These are phyloP conservation scores for Lophura nycthemera DNA, from an alignment of 2,113 vertebrate species.

Conservation along the genomic window DNA sequence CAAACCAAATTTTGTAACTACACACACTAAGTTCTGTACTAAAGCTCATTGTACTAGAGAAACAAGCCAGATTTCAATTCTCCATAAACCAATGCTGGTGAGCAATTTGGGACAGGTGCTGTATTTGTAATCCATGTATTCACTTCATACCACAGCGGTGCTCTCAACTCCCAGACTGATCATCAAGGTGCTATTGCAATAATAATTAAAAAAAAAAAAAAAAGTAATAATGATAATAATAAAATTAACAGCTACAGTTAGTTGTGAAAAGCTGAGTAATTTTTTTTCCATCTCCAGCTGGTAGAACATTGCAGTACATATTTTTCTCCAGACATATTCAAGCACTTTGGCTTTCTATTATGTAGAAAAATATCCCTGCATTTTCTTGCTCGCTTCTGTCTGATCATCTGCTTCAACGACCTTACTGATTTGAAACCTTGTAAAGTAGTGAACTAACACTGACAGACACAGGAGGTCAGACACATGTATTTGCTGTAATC, in stretches of 20 bases:
- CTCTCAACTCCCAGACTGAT: background rate
- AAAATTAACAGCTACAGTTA: constrained; percentile 76
- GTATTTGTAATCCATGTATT: background rate
- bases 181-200: background rate
- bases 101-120: background rate
- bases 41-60: background rate
- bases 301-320: constrained; percentile 67
- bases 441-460: background rate
- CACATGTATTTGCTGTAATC: background rate
- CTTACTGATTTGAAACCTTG: background rate
- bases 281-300: constrained; percentile 65
- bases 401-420: constrained; percentile 35
- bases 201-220: background rate
- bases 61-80: background rate
- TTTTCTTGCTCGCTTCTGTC: constrained; percentile 21
- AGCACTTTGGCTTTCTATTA: constrained; percentile 26
- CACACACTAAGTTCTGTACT: accelerated
- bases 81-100: background rate
- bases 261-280: constrained; percentile 47
- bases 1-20: background rate
- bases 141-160: background rate
- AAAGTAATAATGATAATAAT: constrained; percentile 28
- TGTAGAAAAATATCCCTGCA: background rate
- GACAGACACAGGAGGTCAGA: background rate
- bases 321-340: constrained; percentile 65